Conservation (phyloP, 2,888 invertebrate genomes). For the Noctua fimbriata region DNA sequence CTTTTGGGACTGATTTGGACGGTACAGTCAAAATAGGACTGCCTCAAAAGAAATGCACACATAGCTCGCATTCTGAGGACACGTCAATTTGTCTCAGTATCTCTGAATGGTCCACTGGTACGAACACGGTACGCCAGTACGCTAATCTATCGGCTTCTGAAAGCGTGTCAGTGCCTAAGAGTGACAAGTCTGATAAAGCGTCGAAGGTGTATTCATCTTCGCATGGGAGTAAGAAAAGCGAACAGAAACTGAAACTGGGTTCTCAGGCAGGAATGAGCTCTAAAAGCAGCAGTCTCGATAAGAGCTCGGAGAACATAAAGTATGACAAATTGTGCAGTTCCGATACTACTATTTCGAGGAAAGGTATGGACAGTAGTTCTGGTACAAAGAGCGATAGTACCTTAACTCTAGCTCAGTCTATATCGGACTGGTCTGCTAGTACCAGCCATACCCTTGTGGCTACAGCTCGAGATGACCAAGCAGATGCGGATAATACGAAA, state of each 20-base stretch:
- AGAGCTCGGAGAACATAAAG: slow-evolving; percentile 88
- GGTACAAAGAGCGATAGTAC: slow-evolving; percentile 95
- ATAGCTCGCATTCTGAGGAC: slow-evolving; percentile 96
- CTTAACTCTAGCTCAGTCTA: slow-evolving; percentile 93
- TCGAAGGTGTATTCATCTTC: slow-evolving; percentile 91
- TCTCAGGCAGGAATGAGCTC: slow-evolving; percentile 89
- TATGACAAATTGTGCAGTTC: slow-evolving; percentile 92
- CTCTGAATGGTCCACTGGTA: slow-evolving; percentile 97
- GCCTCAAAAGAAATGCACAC: slow-evolving; percentile 95
- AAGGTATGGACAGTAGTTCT: slow-evolving; percentile 91
- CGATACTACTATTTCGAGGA: slow-evolving; percentile 89
- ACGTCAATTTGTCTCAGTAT: slow-evolving; percentile 96
- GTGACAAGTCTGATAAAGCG: slow-evolving; percentile 91
- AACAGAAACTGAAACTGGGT: slow-evolving; percentile 84
- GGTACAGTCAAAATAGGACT: slow-evolving; percentile 95
- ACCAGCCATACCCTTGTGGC: slow-evolving; percentile 94
- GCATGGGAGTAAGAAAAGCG: slow-evolving; percentile 88
- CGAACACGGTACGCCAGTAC: slow-evolving; percentile 95
- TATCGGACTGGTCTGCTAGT: slow-evolving; percentile 96
- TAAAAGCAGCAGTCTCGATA: slow-evolving; percentile 91
- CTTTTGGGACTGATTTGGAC: slow-evolving; percentile 94
- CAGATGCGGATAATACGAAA: slow-evolving; percentile 84
- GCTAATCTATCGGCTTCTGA: slow-evolving; percentile 93
- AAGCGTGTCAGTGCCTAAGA: slow-evolving; percentile 91
- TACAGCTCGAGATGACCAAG: slow-evolving; percentile 88